These are phyloP conservation scores for Phymorhynchus buccinoides DNA, from an alignment of 1,140 invertebrate genomes.

Conservation along the genomic window DNA sequence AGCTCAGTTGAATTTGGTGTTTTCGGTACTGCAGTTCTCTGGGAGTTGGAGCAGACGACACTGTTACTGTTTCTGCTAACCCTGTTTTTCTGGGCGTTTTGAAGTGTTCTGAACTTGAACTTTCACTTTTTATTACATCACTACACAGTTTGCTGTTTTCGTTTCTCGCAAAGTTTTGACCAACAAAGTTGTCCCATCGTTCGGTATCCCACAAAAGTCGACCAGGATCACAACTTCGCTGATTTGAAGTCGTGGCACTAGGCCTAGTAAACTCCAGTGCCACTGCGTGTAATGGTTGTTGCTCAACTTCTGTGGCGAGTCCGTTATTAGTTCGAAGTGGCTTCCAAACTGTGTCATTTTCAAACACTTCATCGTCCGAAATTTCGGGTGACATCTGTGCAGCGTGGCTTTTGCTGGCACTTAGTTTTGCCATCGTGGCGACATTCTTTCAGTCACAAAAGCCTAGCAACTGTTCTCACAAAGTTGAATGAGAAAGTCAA, in stretches of 20 bases:
- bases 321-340: constrained; percentile 17
- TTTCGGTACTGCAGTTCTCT: not conserved
- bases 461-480: not conserved
- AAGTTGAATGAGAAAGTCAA: too few species aligned
- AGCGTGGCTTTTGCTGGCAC: not conserved
- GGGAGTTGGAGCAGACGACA: not conserved
- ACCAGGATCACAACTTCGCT: too few species aligned
- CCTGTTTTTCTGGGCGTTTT: too few species aligned
- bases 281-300: not conserved
- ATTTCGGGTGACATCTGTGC: constrained; percentile 3
- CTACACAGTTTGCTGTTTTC: not conserved
- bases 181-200: constrained; percentile 1
- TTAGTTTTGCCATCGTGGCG: constrained; percentile 21
- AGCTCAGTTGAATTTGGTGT: not conserved
- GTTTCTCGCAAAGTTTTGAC: not conserved
- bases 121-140: not conserved
- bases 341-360: constrained; percentile 4
- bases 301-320: not conserved
- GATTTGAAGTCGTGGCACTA: not conserved
- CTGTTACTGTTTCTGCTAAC: not conserved
- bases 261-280: not conserved
- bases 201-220: not conserved
- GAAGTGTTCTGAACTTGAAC: constrained; percentile 3
- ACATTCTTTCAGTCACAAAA: not conserved
- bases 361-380: constrained; percentile 28